Conservation (phyloP, 1,140 invertebrate species). For the Pogonomyrmex californicus region DNA sequence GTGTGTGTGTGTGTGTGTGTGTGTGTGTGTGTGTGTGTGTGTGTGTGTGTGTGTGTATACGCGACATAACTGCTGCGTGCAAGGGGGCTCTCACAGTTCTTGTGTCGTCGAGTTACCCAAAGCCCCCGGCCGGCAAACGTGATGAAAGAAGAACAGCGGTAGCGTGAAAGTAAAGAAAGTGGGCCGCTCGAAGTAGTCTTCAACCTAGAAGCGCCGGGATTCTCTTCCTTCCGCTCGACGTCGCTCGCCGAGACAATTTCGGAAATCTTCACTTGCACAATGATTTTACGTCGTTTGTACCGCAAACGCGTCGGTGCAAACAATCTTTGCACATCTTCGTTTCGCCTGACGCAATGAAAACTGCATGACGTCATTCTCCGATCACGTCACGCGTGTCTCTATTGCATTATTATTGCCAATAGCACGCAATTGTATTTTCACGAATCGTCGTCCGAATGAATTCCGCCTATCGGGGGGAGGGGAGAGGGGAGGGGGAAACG, state of each 20-base stretch:
- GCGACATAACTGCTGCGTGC: constrained; percentile 33
- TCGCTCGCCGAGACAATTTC: constrained; percentile 49
- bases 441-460: neutral
- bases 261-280: neutral
- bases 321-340: neutral
- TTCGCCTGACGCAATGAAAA: neutral
- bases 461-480: too few species aligned
- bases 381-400: neutral
- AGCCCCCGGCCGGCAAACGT: constrained; percentile 63
- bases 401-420: neutral
- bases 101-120: constrained; percentile 65
- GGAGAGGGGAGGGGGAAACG: too few species aligned
- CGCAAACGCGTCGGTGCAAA: too few species aligned
- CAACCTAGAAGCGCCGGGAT: constrained; percentile 66
- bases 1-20: neutral
- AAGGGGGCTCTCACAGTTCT: constrained; percentile 40
- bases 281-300: neutral
- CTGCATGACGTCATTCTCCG: neutral
- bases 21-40: neutral
- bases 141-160: constrained; percentile 73
- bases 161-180: constrained; percentile 82
- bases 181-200: constrained; percentile 76
- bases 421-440: neutral
- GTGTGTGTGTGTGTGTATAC: neutral
- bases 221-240: constrained; percentile 52